phyloP scores from a whole-genome alignment of 2,113 vertebrate species.

The Poecilia latipinna region DNA sequence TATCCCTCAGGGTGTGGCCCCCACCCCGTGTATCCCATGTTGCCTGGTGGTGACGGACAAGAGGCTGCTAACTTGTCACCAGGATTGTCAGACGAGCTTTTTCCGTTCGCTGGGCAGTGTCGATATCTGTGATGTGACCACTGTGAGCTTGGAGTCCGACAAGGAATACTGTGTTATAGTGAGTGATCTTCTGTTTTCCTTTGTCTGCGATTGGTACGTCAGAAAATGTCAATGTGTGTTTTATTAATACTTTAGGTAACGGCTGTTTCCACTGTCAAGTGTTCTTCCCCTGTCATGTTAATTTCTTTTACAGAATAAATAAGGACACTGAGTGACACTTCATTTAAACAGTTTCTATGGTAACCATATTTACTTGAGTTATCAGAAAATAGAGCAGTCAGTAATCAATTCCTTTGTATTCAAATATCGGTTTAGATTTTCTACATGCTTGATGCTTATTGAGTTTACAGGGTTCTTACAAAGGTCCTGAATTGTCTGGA shows the following conservation, averaged over 20 bases:
- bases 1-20: slow-evolving; percentile 88
- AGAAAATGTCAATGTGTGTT: too few species aligned
- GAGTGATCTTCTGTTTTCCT: slow-evolving; percentile 49
- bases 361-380: background rate
- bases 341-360: background rate
- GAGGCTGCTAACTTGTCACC: slow-evolving; percentile 91
- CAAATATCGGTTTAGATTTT: too few species aligned
- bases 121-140: slow-evolving; percentile 81
- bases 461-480: too few species aligned
- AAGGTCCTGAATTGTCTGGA: too few species aligned
- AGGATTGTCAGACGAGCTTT: slow-evolving; percentile 98
- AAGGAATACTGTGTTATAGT: slow-evolving; percentile 94
- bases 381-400: too few species aligned
- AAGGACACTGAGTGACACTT: background rate
- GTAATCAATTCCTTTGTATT: too few species aligned
- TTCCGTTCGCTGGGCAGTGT: slow-evolving; percentile 89
- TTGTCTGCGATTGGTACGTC: background rate
- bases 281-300: background rate
- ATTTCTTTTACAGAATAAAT: background rate
- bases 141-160: slow-evolving; percentile 77
- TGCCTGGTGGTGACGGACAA: slow-evolving; percentile 90
- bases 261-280: background rate
- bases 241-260: too few species aligned
- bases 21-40: slow-evolving; percentile 90
- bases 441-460: too few species aligned